Evolutionary conservation across 2,113 vertebrate species (phyloP).

Genomic region (Scartelaos histophorus): DNA sequence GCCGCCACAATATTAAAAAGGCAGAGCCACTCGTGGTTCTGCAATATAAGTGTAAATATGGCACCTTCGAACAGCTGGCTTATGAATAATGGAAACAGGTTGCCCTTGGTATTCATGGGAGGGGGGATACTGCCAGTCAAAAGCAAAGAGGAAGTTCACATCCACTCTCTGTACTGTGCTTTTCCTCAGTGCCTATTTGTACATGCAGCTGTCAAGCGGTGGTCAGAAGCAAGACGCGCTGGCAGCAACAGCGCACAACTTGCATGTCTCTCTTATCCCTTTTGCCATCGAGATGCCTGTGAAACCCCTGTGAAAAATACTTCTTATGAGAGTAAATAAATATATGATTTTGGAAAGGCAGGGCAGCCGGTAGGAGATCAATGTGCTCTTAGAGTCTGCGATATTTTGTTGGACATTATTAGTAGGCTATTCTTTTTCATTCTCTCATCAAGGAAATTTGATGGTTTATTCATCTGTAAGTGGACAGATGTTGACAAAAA

Average conservation of each 20-base stretch:
- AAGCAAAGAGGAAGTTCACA: slow-evolving; percentile 59
- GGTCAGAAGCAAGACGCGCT: slow-evolving; percentile 37
- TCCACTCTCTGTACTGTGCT: slow-evolving; percentile 49
- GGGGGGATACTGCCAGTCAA: slow-evolving; percentile 69
- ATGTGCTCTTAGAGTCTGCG: slow-evolving; percentile 10
- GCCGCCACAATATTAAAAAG: slow-evolving; percentile 70
- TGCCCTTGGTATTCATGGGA: slow-evolving; percentile 76
- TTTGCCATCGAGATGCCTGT: slow-evolving; percentile 32
- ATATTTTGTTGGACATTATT: background rate
- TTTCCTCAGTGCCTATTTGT: slow-evolving; percentile 49
- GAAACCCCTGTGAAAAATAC: slow-evolving; percentile 27
- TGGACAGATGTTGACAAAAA: no score
- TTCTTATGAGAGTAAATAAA: slow-evolving; percentile 42
- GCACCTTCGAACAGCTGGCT: slow-evolving; percentile 73
- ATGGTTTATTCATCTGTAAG: background rate
- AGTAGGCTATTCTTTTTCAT: slow-evolving; percentile 23
- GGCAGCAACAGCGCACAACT: slow-evolving; percentile 29
- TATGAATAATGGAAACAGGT: slow-evolving; percentile 74
- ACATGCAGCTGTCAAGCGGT: slow-evolving; percentile 37
- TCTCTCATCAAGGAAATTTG: background rate
- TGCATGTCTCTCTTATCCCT: slow-evolving; percentile 34
- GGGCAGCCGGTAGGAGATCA: slow-evolving; percentile 31
- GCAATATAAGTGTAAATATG: slow-evolving; percentile 79
- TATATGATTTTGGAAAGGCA: slow-evolving; percentile 11
- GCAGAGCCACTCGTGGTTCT: slow-evolving; percentile 65